phyloP scores from a whole-genome alignment of 2,113 vertebrate genomes.

The Lamprologus lemairii region DNA sequence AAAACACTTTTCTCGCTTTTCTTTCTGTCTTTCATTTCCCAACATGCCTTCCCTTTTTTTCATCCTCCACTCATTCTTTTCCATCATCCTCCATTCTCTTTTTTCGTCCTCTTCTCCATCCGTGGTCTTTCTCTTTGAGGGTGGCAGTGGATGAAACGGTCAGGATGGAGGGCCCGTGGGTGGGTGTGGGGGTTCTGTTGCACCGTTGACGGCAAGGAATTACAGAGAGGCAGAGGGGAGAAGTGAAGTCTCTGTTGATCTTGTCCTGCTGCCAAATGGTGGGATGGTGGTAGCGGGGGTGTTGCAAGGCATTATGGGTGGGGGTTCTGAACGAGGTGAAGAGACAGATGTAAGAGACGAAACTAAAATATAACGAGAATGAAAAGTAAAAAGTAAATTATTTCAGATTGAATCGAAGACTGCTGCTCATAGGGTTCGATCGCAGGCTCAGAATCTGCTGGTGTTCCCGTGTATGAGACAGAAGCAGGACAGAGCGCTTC shows the following conservation, averaged over 20 bases:
- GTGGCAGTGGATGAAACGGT: not conserved
- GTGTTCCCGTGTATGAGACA: not conserved
- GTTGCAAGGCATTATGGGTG: not conserved
- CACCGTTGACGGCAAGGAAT: slow-evolving; percentile 6
- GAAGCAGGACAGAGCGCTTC: not conserved
- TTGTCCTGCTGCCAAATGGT: slow-evolving; percentile 45
- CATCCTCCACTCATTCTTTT: not conserved
- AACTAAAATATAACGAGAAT: not conserved
- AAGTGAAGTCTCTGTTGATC: slow-evolving; percentile 41
- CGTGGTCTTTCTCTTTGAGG: not conserved
- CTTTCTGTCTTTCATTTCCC: not conserved
- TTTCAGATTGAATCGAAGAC: not conserved
- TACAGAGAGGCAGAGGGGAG: not conserved
- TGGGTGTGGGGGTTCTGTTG: not conserved
- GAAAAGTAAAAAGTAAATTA: not conserved
- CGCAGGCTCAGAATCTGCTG: not conserved
- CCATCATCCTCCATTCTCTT: not conserved
- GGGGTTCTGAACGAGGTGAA: not conserved
- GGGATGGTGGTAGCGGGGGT: not conserved
- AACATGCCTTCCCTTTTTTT: not conserved
- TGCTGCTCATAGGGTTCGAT: not conserved
- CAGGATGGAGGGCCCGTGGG: not conserved
- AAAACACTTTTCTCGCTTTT: not conserved
- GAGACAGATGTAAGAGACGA: not conserved
- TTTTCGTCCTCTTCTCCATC: not conserved